Base-by-base conservation (phyloP, 2,797 vertebrate genomes). In the Glyptemys insculpta region DNA sequence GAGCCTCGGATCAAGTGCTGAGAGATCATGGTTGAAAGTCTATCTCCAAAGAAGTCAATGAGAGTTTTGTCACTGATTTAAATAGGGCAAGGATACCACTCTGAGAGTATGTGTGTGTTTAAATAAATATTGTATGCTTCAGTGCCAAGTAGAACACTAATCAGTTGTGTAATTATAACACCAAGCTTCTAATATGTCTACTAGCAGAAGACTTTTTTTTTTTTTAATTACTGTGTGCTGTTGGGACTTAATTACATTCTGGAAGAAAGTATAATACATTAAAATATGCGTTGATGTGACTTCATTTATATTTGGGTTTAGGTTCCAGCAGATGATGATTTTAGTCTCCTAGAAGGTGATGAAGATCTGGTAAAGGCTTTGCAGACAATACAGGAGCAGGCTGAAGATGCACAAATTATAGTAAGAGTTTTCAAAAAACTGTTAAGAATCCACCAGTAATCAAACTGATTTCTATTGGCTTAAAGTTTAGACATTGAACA, bases 351-450 rank as follows among this genome's bases (percentile, higher is more conserved):
- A 25, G 99, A 99, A 83, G 98, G 97, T 29, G 99, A 99, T 93
- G 98, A 99, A 93, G 98, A 99, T 95, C 95, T 99, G 83, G 93
- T 98, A 47, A 98, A 98, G 53, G 98, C 97, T 47, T 94, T 98
- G 53, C 97, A 98, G 59, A 93, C 97, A 2, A 81, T 98, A 81
- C 92, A 98, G 54, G 94, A 98, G 41, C 98, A 98, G 34, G 57
- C 89, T 85, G 95, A 98, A 89, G 98, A 98, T 52, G 83, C 65
- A 6, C 86, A 96, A 5, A 93, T 98, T 97, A 86, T 96, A 95
- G 98, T 98, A 95, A 98, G 97, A 94, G 57, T 29, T 68, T 89
- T 44, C 41, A 90, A 86, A 90, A 47, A 8, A 49, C 12, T 76
- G 27, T 9, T 76, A 6, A 52, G 8, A 44, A 1, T 56, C 29